A percentile compares a stretch with the other conserved stretches of the same genome.
phyloP scores from a whole-genome alignment of 2,113 vertebrate species.

The Puffinus mauretanicus region DNA sequence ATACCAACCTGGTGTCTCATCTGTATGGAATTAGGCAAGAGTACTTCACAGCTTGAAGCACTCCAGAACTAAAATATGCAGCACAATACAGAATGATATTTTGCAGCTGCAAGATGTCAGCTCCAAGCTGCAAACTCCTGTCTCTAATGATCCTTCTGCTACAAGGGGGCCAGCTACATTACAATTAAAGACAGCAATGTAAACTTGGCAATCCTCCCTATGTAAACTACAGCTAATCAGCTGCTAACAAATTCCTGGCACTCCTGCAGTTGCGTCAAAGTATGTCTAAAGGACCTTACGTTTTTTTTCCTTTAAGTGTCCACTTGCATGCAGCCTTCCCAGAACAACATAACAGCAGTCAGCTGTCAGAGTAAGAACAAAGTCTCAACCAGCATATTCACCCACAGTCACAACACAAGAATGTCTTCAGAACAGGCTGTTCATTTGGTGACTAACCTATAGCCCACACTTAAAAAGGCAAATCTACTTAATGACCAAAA shows the following conservation, averaged over 20 bases:
- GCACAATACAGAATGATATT: neutral
- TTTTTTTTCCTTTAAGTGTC: constrained; percentile 16
- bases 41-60: neutral
- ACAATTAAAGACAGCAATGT: constrained; percentile 66
- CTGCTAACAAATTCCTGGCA: constrained; percentile 59
- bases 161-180: constrained; percentile 16
- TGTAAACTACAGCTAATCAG: constrained; percentile 61
- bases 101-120: constrained; percentile 42
- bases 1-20: constrained; percentile 9
- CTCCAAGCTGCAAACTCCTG: constrained; percentile 1
- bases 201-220: constrained; percentile 60
- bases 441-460: neutral
- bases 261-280: constrained; percentile 50
- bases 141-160: constrained; percentile 16
- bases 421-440: constrained; percentile 1
- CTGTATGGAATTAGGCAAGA: neutral
- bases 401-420: neutral
- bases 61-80: constrained; percentile 7
- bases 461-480: neutral
- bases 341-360: constrained; percentile 15
- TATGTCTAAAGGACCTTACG: neutral
- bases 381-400: neutral
- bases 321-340: constrained; percentile 7
- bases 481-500: neutral
- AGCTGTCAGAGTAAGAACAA: constrained; percentile 12